Conservation (phyloP, 1,140 invertebrate genomes). For the Ctenoplectra terminalis region DNA sequence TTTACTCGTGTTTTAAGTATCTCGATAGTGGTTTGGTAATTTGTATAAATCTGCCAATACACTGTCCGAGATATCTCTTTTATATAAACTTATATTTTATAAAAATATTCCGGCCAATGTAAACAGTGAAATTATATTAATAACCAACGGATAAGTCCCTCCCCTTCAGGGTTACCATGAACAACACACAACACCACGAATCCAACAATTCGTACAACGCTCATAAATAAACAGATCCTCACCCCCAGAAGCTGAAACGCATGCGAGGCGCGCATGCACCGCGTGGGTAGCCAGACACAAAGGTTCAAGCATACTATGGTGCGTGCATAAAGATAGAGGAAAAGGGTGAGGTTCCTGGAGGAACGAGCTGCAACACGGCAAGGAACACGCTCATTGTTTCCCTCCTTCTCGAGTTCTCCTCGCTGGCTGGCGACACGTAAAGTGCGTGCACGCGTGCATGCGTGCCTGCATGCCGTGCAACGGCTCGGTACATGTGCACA, state of each 20-base stretch:
- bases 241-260: not conserved
- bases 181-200: not conserved
- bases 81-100: no score
- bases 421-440: conserved; percentile 47
- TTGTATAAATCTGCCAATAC: not conserved
- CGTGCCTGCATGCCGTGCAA: conserved; percentile 44
- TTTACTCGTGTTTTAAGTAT: conserved; percentile 4
- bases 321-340: not conserved
- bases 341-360: conserved; percentile 15
- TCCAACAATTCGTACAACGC: not conserved
- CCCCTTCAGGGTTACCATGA: not conserved
- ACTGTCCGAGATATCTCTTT: not conserved
- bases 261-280: not conserved
- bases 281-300: conserved; percentile 3
- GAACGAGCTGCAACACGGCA: not conserved
- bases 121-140: not conserved
- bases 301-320: not conserved
- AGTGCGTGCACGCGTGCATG: conserved; percentile 49
- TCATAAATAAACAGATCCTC: conserved; percentile 31
- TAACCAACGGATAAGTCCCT: no score
- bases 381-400: conserved; percentile 43
- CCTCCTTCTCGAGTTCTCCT: conserved; percentile 6
- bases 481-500: conserved; percentile 60
- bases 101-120: not conserved
- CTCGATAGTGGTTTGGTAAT: not conserved